Percentiles rank a stretch among this genome's conserved stretches.
These are phyloP conservation scores for Catamblyrhynchus diadema DNA, from an alignment of 2,797 vertebrate species.

Conservation along the genomic window DNA sequence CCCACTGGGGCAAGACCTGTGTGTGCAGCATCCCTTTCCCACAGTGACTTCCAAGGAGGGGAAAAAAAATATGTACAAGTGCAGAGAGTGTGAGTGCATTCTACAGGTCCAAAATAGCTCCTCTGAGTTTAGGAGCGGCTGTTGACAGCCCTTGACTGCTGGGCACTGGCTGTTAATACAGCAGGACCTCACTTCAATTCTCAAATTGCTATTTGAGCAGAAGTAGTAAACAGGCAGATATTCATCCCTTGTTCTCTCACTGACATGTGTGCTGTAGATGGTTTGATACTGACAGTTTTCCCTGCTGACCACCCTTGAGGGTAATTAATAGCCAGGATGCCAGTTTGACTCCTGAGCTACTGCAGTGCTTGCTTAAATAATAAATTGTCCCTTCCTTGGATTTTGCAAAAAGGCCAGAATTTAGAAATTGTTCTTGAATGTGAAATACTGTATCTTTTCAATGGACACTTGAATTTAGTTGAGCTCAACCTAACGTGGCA, in stretches of 20 bases:
- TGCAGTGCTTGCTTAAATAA: neutral
- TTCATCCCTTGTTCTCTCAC: neutral
- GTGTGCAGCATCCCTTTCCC: neutral
- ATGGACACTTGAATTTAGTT: neutral
- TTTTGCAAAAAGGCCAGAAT: neutral
- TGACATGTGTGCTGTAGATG: neutral
- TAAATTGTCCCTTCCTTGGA: neutral
- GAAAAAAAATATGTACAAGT: fast-evolving
- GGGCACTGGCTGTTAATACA: neutral
- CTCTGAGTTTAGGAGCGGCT: neutral
- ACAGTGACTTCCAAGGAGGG: neutral
- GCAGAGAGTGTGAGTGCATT: neutral
- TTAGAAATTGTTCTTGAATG: neutral
- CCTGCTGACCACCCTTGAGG: neutral
- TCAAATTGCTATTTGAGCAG: neutral
- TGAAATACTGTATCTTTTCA: neutral
- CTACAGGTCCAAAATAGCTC: neutral
- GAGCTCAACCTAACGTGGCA: neutral
- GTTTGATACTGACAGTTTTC: neutral
- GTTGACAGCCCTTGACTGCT: neutral
- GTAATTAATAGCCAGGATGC: neutral
- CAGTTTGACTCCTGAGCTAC: neutral
- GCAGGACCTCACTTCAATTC: neutral
- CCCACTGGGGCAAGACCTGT: neutral
- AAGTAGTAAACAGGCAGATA: neutral